A percentile compares a stretch with the other conserved stretches of the same genome.
These are phyloP conservation scores for Palythoa heliodiscus DNA, from an alignment of 92 coral and sea anemone species.

Conservation along the genomic window DNA sequence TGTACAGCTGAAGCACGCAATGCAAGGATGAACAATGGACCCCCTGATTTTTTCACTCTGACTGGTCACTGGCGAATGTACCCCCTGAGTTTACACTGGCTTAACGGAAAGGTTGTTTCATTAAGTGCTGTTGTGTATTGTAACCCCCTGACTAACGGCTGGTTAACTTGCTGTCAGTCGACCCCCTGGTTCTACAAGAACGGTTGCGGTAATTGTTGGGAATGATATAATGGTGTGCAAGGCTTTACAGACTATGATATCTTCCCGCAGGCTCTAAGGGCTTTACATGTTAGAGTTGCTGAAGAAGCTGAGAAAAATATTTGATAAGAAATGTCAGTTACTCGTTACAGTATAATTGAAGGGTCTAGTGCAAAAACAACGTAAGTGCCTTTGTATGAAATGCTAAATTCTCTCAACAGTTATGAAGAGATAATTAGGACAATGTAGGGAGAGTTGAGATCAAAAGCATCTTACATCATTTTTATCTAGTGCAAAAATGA, in stretches of 20 bases:
- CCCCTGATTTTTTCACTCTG: background rate
- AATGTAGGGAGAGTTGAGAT: too few relatives aligned
- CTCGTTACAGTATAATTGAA: background rate
- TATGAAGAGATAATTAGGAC: background rate
- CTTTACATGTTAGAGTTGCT: conserved; percentile 20
- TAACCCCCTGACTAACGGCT: background rate
- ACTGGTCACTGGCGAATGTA: background rate
- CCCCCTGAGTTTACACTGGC: background rate
- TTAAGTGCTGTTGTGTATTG: background rate
- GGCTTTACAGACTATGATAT: conserved; percentile 9
- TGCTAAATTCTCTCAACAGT: too few relatives aligned
- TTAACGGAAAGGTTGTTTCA: background rate
- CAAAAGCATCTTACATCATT: too few relatives aligned
- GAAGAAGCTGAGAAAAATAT: conserved; percentile 29
- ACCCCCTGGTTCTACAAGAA: conserved; percentile 4
- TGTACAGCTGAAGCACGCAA: background rate
- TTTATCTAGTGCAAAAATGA: too few relatives aligned
- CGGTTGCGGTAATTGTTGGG: background rate
- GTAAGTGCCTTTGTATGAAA: too few relatives aligned
- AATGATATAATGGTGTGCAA: background rate
- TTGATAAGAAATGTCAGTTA: conserved; percentile 16
- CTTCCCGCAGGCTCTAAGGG: conserved; percentile 16
- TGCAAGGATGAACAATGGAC: background rate
- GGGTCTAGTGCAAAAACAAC: too few relatives aligned
- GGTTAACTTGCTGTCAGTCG: background rate